Evolutionary conservation across 2,113 vertebrate species (phyloP).

Genomic region (Barnardius zonarius): DNA sequence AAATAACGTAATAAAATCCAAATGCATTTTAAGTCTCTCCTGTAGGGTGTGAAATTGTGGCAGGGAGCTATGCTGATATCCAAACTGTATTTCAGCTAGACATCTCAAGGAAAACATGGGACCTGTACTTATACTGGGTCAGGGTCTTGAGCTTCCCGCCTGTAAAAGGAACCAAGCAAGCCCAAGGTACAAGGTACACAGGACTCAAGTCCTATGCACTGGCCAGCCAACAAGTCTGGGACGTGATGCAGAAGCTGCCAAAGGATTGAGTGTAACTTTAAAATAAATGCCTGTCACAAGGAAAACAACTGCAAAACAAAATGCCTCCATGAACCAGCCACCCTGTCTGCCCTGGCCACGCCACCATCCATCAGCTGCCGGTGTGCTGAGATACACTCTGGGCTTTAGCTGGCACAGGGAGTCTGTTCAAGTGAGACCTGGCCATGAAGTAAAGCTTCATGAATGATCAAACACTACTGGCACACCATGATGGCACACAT

Average conservation of each 20-base stretch:
- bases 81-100: neutral
- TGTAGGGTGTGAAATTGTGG: neutral
- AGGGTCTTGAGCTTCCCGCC: neutral
- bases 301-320: neutral
- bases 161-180: neutral
- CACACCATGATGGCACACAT: neutral
- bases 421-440: neutral
- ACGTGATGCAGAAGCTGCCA: neutral
- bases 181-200: rapidly evolving
- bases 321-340: neutral
- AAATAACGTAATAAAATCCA: neutral
- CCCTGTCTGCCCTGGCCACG: neutral
- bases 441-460: neutral
- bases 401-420: neutral
- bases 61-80: neutral
- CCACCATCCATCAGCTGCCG: neutral
- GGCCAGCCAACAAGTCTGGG: neutral
- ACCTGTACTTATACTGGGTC: neutral
- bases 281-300: neutral
- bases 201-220: rapidly evolving
- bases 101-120: neutral
- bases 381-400: rapidly evolving
- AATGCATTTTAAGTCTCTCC: neutral
- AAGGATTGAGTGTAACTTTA: neutral
- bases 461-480: neutral